Evolutionary conservation across 37 sponge, comb jelly and placozoan species (phyloP), one percentile per base, ranked within the genome.

Genomic region (Chondrilla cf. caribensis): DNA sequence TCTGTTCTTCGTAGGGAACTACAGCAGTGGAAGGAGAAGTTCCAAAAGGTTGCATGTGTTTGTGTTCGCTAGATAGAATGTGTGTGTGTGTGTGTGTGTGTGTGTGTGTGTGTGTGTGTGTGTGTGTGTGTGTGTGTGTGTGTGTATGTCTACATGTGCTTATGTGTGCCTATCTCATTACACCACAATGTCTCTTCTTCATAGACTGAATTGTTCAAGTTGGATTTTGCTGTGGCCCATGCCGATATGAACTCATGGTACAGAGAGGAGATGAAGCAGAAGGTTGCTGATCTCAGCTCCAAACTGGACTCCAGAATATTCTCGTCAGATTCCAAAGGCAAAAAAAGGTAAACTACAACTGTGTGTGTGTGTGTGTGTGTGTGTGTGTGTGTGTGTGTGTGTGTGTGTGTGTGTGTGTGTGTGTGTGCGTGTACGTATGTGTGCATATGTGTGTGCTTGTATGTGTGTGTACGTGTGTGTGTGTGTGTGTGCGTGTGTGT

Each of bases 1-100:
- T 78, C 87, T 24, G 85, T 87, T 18, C 76, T 92, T 32, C 78
- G 93, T 5, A 77, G 81, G 60, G 95, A 95, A 58, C 76, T 95
- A 54, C 88, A 90, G 41, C 41, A 39, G 9, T 67, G 93, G 36
- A 88, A 65, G 71, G 86, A 83, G 47, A 62, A 70, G 47, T 55
- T 86, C 1, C 38, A 72, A 66, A 82, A 44, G 57, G 83, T 82
- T 24, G 6, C 25, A 7, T 29, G 64, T 62, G 64, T 29, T 6
- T n/a, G 29, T 62, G 17, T 19, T 55, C 11, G 11, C 17, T 19
- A 55, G 17, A 17, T 17, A 55, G 31, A 11, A 14, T 66, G n/a
- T 72, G 29, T 72, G 42, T 42, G 41, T 35, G 41, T 71, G 41
- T 35, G 41, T 71, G 41, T 28, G 41, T 71, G 41, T 28, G 41